These are phyloP conservation scores for Crocidura indochinensis DNA, from an alignment of 2,797 vertebrate genomes.

Conservation along the genomic window DNA sequence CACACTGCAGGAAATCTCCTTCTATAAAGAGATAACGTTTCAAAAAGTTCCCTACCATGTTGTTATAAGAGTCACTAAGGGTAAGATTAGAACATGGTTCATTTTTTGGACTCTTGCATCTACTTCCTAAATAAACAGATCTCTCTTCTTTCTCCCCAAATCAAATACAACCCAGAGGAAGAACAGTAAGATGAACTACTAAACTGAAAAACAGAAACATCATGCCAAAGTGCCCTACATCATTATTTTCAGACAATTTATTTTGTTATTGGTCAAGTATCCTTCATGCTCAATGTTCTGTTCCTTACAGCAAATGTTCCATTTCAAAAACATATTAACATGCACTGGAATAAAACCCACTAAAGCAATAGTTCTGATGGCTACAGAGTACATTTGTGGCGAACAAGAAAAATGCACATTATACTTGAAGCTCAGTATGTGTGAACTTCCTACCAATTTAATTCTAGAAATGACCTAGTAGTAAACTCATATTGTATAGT, in stretches of 20 bases:
- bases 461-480: constrained; percentile 40
- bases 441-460: constrained; percentile 33
- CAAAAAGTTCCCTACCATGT: constrained; percentile 13
- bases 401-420: constrained; percentile 48
- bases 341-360: constrained; percentile 67
- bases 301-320: constrained; percentile 76
- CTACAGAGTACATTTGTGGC: constrained; percentile 59
- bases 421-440: neutral
- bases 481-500: constrained; percentile 65
- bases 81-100: constrained; percentile 65
- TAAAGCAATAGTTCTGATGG: constrained; percentile 61
- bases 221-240: constrained; percentile 72
- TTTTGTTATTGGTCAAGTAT: constrained; percentile 82
- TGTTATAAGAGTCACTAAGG: constrained; percentile 61
- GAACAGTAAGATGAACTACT: constrained; percentile 60
- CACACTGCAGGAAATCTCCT: constrained; percentile 65
- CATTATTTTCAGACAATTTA: constrained; percentile 78
- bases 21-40: constrained; percentile 66
- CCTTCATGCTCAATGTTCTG: constrained; percentile 78
- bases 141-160: constrained; percentile 52
- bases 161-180: constrained; percentile 72
- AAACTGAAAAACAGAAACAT: constrained; percentile 54
- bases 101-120: constrained; percentile 75
- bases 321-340: constrained; percentile 81
- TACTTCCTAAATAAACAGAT: constrained; percentile 80